Base-by-base conservation (phyloP, 1,140 invertebrate species). In the Dendroctonus valens region DNA sequence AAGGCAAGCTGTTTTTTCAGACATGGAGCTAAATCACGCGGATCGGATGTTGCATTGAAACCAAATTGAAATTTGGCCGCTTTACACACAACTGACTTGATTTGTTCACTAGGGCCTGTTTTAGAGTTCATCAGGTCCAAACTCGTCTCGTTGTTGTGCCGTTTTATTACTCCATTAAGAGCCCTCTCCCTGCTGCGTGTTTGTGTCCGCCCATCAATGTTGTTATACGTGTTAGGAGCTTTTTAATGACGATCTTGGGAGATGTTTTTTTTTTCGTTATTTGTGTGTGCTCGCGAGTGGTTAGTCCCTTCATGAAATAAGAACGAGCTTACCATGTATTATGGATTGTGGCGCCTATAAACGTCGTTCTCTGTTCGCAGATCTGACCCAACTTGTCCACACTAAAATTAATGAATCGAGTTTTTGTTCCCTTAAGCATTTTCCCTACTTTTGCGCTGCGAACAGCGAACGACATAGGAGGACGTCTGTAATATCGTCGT, bases 221-320 rank as follows among this genome's bases (percentile, higher is more conserved):
- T 26, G 26, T 51, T 51, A 3, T 5, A 51, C 11, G 6, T 51
- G 26, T 66, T 63, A 68, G 66, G 68, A 58, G 67, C 67, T 71
- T 71, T 69, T 46, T 70, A 68, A 70, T 70, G 65, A 67, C 69
- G 44, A 14, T 9, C 12, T 46, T 12, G 12, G 44, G 9, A 11
- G 12, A 11, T 11, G 9, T 46, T 9, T 9, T 9, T 9, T 9
- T 9, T 1, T 46, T 46, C 9, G 9, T 26, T 26, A 0, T 51
- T 59, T 73, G 68, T 75, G 72, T 73, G 68, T 73, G 44, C 58
- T 57, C 65, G 73, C 72, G 73, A 70, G 73, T 73, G 73, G 72
- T 75, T 70, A 68, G 73, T 75, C 73, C 73, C 72, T 71, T 73
- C 64, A 37, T 57, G 14, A 44, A 11, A 9, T 12, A 6, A 40